A percentile compares a stretch with the other conserved stretches of the same genome.
Evolutionary conservation across 2,888 invertebrate species (phyloP).

Genomic region (Iphiclides podalirius): DNA sequence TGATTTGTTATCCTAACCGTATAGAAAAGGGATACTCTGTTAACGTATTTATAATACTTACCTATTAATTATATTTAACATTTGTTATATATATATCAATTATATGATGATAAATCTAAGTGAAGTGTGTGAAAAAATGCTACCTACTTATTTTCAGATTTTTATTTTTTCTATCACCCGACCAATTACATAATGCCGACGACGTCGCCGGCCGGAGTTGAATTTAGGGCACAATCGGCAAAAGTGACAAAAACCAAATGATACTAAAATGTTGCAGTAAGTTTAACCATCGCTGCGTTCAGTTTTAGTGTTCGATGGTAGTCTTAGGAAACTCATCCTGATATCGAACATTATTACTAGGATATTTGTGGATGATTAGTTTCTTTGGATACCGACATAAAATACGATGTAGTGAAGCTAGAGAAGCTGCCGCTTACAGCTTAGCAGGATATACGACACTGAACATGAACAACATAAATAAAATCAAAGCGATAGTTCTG

Average conservation of each 20-base stretch:
- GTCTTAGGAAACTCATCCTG: constrained; percentile 65
- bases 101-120: constrained; percentile 61
- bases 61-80: constrained; percentile 29
- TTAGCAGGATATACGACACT: constrained; percentile 47
- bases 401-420: constrained; percentile 58
- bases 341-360: constrained; percentile 50
- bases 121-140: constrained; percentile 77
- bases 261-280: constrained; percentile 60
- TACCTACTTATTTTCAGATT: constrained; percentile 79
- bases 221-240: constrained; percentile 63
- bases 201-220: constrained; percentile 54
- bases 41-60: constrained; percentile 60
- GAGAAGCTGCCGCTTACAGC: constrained; percentile 65
- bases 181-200: constrained; percentile 67
- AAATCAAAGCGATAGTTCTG: constrained; percentile 18
- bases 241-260: constrained; percentile 56
- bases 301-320: constrained; percentile 68
- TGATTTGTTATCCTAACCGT: constrained; percentile 74
- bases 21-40: constrained; percentile 64
- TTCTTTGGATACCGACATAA: constrained; percentile 40
- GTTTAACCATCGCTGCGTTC: constrained; percentile 55
- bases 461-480: constrained; percentile 28
- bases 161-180: constrained; percentile 77
- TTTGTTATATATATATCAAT: constrained; percentile 67
- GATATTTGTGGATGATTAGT: constrained; percentile 56